Evolutionary conservation across 2,797 vertebrate genomes (phyloP).

Genomic region (Melanotaenia nigrans): DNA sequence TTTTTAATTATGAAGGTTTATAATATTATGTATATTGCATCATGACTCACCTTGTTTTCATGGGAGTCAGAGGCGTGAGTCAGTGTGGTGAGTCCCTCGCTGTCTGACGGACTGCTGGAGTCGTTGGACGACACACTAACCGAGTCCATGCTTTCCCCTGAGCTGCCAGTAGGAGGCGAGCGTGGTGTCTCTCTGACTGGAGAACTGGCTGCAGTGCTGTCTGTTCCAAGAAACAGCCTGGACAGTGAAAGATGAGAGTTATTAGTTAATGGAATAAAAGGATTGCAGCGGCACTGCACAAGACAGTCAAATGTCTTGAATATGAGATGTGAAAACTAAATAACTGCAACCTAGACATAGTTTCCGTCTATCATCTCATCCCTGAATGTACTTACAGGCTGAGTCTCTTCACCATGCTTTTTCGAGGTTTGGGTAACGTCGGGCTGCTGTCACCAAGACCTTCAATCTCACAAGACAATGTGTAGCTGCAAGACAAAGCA

Average conservation of each 20-base stretch:
- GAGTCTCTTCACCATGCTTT: constrained; percentile 96
- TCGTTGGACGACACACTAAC: constrained; percentile 94
- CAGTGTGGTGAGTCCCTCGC: constrained; percentile 79
- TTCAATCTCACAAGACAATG: constrained; percentile 90
- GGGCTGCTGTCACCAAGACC: constrained; percentile 86
- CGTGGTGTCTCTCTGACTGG: constrained; percentile 87
- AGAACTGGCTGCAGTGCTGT: constrained; percentile 81
- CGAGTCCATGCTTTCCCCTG: constrained; percentile 93
- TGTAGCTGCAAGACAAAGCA: constrained; percentile 82
- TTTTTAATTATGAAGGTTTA: neutral
- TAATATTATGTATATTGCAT: too few relatives aligned
- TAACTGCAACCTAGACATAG: neutral
- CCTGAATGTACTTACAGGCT: constrained; percentile 89
- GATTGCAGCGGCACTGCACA: constrained; percentile 2
- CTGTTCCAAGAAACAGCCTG: constrained; percentile 90
- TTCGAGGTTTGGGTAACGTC: constrained; percentile 89
- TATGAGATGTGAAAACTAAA: neutral
- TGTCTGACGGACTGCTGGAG: constrained; percentile 88
- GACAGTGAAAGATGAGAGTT: constrained; percentile 26
- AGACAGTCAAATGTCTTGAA: neutral
- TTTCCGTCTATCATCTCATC: neutral
- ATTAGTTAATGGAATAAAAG: constrained; percentile 47
- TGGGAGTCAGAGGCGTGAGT: constrained; percentile 79
- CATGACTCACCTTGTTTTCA: constrained; percentile 87
- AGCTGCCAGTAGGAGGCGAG: constrained; percentile 88